Evolutionary conservation across 2,113 vertebrate species (phyloP), one percentile per base, ranked within the genome.

Genomic region (Sinocyclocheilus grahami): DNA sequence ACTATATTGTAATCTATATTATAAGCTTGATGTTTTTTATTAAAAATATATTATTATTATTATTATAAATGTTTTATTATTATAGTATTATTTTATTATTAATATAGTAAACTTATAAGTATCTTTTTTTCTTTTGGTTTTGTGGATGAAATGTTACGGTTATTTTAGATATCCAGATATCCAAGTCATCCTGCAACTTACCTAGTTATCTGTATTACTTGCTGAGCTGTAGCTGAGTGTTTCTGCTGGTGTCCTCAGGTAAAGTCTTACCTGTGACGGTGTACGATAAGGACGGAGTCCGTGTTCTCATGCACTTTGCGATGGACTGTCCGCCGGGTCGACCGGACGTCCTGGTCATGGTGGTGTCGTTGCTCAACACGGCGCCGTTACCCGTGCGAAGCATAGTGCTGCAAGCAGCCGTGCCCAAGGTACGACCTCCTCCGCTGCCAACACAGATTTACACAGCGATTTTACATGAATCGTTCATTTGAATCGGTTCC

Each of bases 301-400:
- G 97, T 0, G 95, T 99, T 92, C 95, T 99, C 80, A 88, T 99
- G 90, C 98, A 98, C 93, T 98, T 98, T 75, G 97, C 97, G 33
- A 94, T 96, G 63, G 97, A 99, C 88, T 96, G 96, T 30, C 98
- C 98, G 0, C 96, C 96, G 0, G 95, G 96, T 0, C 90, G 97
- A 42, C 92, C 96, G 0, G 98, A 99, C 0, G 96, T 99, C 72
- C 92, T 99, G 10, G 97, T 99, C 0, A 96, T 98, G 82, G 97
- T 99, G 16, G 96, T 99, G 12, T 99, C 98, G 0, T 96, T 97
- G 96, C 94, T 99, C 30, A 99, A 97, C 46, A 98, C 97, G 0
- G 97, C 97, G 0, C 97, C 97, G 0, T 91, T 97, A 20, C 94
- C 96, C 0, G 92, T 99, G 65, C 94, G 90, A 85, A 96, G 94